Percentiles rank a stretch among this genome's conserved stretches.
phyloP scores from a whole-genome alignment of 2,797 vertebrate species.

The Falco naumanni region DNA sequence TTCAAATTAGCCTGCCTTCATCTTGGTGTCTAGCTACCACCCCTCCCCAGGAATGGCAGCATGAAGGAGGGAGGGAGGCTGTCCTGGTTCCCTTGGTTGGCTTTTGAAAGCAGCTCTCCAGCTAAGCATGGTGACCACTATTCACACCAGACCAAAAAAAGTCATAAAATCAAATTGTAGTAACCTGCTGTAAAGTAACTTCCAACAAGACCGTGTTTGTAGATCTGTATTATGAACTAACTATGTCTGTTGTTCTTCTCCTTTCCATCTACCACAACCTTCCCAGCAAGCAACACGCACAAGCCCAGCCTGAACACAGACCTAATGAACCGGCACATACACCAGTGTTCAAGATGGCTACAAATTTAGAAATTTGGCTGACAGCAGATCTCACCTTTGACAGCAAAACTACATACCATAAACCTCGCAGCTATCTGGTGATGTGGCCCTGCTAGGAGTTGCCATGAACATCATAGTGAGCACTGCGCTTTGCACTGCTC shows the following conservation, averaged over 20 bases:
- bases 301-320: background rate
- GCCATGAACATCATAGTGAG: background rate
- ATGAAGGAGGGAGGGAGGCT: background rate
- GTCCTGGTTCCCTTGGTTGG: rapidly evolving
- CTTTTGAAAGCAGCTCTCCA: background rate
- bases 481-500: background rate
- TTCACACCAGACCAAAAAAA: background rate
- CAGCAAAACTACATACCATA: background rate
- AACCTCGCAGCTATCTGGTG: background rate
- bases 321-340: rapidly evolving
- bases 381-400: background rate
- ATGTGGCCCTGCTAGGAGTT: background rate
- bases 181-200: background rate
- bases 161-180: background rate
- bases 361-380: rapidly evolving
- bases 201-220: background rate
- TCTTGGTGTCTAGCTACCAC: background rate
- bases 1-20: background rate
- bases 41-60: background rate
- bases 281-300: background rate
- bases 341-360: background rate
- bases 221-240: background rate
- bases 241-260: background rate
- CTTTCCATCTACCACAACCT: background rate
- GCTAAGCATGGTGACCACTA: background rate